These are phyloP conservation scores for Cecidostiba fungosa DNA, from an alignment of 2,888 invertebrate genomes.

Conservation along the genomic window DNA sequence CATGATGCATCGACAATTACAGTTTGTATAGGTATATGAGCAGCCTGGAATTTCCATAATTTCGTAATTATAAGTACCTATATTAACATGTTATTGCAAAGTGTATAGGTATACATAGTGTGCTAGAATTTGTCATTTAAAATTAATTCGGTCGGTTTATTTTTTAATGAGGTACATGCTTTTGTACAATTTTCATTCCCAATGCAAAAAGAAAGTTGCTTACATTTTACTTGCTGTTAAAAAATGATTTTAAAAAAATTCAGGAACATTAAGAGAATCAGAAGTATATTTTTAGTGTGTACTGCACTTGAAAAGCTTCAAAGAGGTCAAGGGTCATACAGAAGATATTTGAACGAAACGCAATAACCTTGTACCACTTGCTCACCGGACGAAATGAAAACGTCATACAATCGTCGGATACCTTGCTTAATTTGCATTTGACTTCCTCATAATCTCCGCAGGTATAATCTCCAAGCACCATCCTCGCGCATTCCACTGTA, in stretches of 20 bases:
- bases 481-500: background rate
- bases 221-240: background rate
- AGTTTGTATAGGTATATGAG: constrained; percentile 8
- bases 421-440: background rate
- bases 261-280: background rate
- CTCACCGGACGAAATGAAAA: background rate
- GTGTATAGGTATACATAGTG: background rate
- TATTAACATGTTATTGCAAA: constrained; percentile 30
- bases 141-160: background rate
- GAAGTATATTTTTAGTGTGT: background rate
- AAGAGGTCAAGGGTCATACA: background rate
- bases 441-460: background rate
- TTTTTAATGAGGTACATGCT: no score
- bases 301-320: background rate
- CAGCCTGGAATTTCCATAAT: constrained; percentile 28
- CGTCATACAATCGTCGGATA: background rate
- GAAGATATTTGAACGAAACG: background rate
- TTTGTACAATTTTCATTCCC: background rate
- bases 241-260: no score
- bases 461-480: background rate
- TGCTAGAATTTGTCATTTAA: background rate
- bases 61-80: constrained; percentile 16
- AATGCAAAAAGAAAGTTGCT: background rate
- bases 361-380: background rate
- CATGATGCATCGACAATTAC: constrained; percentile 38